These are phyloP conservation scores for Bilobella aurantiaca DNA, from an alignment of 1,140 invertebrate species.

Conservation along the genomic window DNA sequence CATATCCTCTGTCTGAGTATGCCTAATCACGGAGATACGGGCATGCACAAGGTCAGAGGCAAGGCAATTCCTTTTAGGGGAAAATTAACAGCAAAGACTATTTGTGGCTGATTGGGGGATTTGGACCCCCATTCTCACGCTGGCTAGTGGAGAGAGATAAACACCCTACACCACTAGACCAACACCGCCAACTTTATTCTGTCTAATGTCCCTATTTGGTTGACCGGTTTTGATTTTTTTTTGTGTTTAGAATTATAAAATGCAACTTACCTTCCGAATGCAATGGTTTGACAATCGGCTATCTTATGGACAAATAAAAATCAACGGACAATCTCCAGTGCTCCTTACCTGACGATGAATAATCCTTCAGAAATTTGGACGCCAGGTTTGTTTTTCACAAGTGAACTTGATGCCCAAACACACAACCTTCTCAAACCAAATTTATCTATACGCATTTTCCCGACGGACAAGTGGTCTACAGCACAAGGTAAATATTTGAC, in stretches of 20 bases:
- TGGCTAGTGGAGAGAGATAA: no score
- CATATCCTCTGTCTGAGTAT: no score
- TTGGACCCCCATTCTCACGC: no score
- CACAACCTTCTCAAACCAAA: constrained; percentile 96
- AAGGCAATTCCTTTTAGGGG: no score
- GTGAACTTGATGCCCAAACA: constrained; percentile 92
- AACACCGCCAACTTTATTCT: no score
- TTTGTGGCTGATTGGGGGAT: no score
- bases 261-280: background rate
- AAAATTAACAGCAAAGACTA: no score
- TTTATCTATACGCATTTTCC: constrained; percentile 91
- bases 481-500: constrained; percentile 60
- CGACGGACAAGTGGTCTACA: constrained; percentile 86
- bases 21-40: no score
- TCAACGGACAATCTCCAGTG: constrained; percentile 23
- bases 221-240: no score
- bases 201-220: no score
- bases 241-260: background rate
- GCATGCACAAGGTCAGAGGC: no score
- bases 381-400: constrained; percentile 94
- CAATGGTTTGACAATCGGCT: background rate
- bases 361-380: constrained; percentile 78
- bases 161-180: no score
- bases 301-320: background rate
- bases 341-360: constrained; percentile 81